Evolutionary conservation across 2,888 invertebrate genomes (phyloP), one percentile per base, ranked within the genome.

Genomic region (Salpingus planirostris): DNA sequence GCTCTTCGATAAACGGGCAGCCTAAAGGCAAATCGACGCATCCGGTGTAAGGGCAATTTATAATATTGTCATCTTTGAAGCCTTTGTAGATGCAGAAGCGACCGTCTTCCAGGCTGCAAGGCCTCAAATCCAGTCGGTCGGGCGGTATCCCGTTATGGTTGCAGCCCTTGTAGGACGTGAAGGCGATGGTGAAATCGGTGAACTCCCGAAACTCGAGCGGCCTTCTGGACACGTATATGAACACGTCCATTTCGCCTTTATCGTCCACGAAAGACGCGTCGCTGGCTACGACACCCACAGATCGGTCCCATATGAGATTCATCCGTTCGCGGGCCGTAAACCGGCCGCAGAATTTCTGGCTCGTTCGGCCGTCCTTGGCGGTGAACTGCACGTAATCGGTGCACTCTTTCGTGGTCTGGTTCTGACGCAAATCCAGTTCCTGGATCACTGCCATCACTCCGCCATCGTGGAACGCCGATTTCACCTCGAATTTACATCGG

Each of bases 11-110:
- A n/a, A n/a, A n/a, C n/a, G n/a, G n/a, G n/a, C n/a, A n/a, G n/a
- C n/a, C n/a, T n/a, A n/a, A n/a, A n/a, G n/a, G n/a, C n/a, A n/a
- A n/a, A n/a, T n/a, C n/a, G n/a, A n/a, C n/a, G n/a, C n/a, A n/a
- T n/a, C n/a, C n/a, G n/a, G n/a, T n/a, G n/a, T n/a, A n/a, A n/a
- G 64, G 65, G 44, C 71, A 71, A 46, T 72, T 72, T 12, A 62
- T 52, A 30, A 60, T 44, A 10, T 57, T 59, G 43, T 72, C 71
- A 21, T 67, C 62, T 34, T 67, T 61, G 37, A 60, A 68, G 1
- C 58, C 56, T 21, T 60, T 55, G 40, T 58, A 55, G 26, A 71
- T 64, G 42, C 71, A 71, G 5, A 54, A 47, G 2, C 56, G 47
- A 5, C 34, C 13, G 13, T 49, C 41, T 1, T 30, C 29, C 1